phyloP scores from a whole-genome alignment of 2,888 invertebrate species.

The Drosophila melanosoma region DNA sequence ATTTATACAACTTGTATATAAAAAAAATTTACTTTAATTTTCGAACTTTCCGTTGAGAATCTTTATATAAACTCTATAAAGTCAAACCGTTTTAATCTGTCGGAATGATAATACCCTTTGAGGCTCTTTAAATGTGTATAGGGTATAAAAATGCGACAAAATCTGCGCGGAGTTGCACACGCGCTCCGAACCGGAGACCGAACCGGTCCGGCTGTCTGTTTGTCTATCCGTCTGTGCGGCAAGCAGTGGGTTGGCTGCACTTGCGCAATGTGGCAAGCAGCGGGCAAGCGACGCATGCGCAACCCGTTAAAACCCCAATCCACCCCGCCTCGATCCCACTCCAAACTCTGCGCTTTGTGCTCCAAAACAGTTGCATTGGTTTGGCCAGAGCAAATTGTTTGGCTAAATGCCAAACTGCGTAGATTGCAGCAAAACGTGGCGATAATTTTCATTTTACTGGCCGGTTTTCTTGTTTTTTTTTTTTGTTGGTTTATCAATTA shows the following conservation, averaged over 20 bases:
- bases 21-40: background rate
- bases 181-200: slow-evolving; percentile 48
- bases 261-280: slow-evolving; percentile 69
- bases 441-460: slow-evolving; percentile 68
- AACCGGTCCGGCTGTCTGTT: slow-evolving; percentile 23
- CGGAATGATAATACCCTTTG: background rate
- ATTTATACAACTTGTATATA: background rate
- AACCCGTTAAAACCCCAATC: background rate
- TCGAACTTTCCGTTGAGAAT: background rate
- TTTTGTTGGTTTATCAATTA: slow-evolving; percentile 66
- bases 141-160: slow-evolving; percentile 70
- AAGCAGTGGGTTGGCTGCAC: slow-evolving; percentile 58
- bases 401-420: slow-evolving; percentile 68
- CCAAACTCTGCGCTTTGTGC: background rate
- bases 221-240: slow-evolving; percentile 11
- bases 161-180: slow-evolving; percentile 70
- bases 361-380: slow-evolving; percentile 64
- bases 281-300: slow-evolving; percentile 63
- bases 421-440: slow-evolving; percentile 73
- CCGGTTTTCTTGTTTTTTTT: slow-evolving; percentile 33
- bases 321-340: background rate
- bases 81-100: background rate
- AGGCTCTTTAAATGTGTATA: background rate
- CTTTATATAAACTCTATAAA: background rate
- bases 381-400: slow-evolving; percentile 73